Evolutionary conservation across 2,888 invertebrate species (phyloP), one percentile per base, ranked within the genome.

Genomic region (Metellina segmentata): DNA sequence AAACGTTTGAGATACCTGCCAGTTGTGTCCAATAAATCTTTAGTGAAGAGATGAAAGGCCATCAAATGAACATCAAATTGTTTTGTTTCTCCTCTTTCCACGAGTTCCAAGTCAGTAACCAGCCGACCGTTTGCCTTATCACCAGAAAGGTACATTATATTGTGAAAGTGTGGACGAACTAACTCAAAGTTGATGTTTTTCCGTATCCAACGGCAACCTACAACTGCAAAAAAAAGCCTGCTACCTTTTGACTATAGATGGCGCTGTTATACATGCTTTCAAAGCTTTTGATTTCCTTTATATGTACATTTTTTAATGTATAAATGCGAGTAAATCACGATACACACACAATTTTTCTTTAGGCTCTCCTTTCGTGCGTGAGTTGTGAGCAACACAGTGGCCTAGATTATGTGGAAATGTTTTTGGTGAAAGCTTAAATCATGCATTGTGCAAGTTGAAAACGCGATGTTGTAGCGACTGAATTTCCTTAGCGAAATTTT

Each of bases 171-270:
- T 74, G 77, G 78, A 77, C 71, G 51, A 71, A 49, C 83, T 72
- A 82, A 83, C 61, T 87, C 75, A 51, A 16, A 72, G 69, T 49
- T 72, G 82, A 53, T 87, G 91, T 91, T 91, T 82, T 74, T 49
- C 48, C 75, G 91, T 91, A 51, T 52, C 91, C 85, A 78, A 91
- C 72, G 82, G 87, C 87, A 91, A 87, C 91, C 87, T 77, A 61
- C 49, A 20, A 49, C 48, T 78, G 9, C n/a, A 71, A 70, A 78
- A 81, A 81, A 88, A 61, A 48, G 19, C 72, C 52, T 49, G 70
- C 13, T 16, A 16, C 20, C 82, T 91, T 83, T n/a, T 53, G 34
- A 70, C 71, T 49, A 77, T 48, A 91, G 91, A 83, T 82, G 91
- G 91, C 91, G 91, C 87, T 91, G 70, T 48, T n/a, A 51, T 34